Conservation (phyloP, 1,140 invertebrate species). For the Kradibia gibbosae region DNA sequence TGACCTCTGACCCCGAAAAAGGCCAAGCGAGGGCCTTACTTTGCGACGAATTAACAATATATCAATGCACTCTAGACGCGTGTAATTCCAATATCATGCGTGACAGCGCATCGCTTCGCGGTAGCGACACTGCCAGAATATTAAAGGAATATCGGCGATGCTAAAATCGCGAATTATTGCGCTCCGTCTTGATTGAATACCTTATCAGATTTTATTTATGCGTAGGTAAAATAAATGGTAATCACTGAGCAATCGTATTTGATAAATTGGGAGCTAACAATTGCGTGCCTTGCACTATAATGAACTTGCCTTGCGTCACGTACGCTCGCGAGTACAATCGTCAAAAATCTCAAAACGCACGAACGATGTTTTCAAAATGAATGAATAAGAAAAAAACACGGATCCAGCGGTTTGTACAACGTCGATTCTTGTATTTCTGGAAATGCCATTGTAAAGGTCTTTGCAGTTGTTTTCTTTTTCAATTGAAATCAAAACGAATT, state of each 20-base stretch:
- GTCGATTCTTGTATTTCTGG: too few species aligned
- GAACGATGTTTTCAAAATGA: too few species aligned
- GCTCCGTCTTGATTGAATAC: not conserved
- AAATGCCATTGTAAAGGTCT: too few species aligned
- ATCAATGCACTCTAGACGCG: not conserved
- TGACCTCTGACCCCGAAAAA: constrained; percentile 25
- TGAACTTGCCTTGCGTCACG: not conserved
- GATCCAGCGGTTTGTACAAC: too few species aligned
- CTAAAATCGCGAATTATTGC: not conserved
- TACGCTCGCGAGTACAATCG: not conserved
- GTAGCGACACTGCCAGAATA: not conserved
- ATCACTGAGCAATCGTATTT: not conserved
- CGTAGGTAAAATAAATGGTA: not conserved
- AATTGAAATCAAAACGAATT: too few species aligned
- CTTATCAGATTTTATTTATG: not conserved
- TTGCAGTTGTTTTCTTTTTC: too few species aligned
- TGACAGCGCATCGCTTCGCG: too few species aligned
- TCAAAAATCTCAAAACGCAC: too few species aligned
- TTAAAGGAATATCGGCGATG: not conserved
- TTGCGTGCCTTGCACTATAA: not conserved
- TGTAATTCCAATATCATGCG: not conserved
- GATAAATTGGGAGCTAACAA: not conserved
- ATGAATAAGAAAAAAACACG: too few species aligned
- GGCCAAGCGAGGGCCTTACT: not conserved
- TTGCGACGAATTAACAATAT: constrained; percentile 7